Base-by-base conservation (phyloP, 2,113 vertebrate genomes). In the Leptocoma aspasia region DNA sequence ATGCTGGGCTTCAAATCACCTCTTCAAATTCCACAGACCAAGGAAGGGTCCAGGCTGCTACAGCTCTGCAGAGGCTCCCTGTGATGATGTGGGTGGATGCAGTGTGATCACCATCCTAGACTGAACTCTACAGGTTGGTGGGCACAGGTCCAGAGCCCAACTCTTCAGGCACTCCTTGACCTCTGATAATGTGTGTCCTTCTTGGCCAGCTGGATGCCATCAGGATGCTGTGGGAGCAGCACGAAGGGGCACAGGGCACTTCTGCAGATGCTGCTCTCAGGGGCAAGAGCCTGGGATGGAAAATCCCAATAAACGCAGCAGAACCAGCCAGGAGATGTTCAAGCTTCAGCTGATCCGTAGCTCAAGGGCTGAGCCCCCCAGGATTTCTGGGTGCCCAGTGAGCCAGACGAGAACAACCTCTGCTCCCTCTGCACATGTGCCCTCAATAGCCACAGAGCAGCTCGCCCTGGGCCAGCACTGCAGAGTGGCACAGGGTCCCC, bases 121-220 rank as follows among this genome's bases (percentile, higher is more conserved):
- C 24, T 0, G 24, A 44, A 61, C 47, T 31, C 41, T 60, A 6
- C 0, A 4, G 76, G 37, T 5, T 6, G 61, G 33, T 0, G 10
- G 10, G 41, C 56, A 13, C 2, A 21, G 80, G 45, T n/a, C 70
- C 8, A 5, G 45, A 50, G 30, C 45, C n/a, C n/a, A 12, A 15
- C 24, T 76, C 54, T 53, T 69, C 70, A 7, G 41, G 41, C 30
- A 35, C 24, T 4, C 57, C 30, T 70, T 22, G 20, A 14, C 20
- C 30, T 69, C 41, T 63, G 1, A 5, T 5, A 11, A 45, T 1
- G 13, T 54, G 47, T 24, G n/a, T 9, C 42, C n/a, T 6, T 41
- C 47, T 13, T 11, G 9, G 78, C 69, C 86, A 66, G 60, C 39
- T 68, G 41, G 71, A 49, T 54, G n/a, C 47, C 63, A 41, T 47